Percentiles rank a stretch among this genome's conserved stretches.
These are phyloP conservation scores for Stenurella melanura DNA, from an alignment of 2,888 invertebrate species.

Conservation along the genomic window DNA sequence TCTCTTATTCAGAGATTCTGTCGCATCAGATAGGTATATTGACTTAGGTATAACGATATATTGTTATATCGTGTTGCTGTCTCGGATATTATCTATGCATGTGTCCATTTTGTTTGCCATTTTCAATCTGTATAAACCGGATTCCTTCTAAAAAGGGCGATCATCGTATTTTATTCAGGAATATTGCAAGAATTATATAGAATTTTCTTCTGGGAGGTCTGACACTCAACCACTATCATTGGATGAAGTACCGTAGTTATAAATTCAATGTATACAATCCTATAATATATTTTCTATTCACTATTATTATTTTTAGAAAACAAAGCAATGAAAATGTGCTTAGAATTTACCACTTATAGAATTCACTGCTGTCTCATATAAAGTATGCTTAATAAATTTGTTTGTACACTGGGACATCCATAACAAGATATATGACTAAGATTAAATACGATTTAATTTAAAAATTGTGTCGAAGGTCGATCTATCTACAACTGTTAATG, in stretches of 20 bases:
- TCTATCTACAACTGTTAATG: constrained; percentile 22
- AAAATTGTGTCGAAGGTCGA: constrained; percentile 22
- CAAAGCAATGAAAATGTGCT: constrained; percentile 19
- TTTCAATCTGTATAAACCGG: not conserved
- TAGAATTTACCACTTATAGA: constrained; percentile 14
- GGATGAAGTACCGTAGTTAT: not conserved
- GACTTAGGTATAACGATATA: not conserved
- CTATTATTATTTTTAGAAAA: constrained; percentile 29
- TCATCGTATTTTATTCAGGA: not conserved
- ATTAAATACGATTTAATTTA: constrained; percentile 10
- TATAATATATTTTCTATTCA: constrained; percentile 25
- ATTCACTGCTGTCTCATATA: constrained; percentile 4
- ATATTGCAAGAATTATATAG: not conserved
- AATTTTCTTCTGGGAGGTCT: constrained; percentile 20
- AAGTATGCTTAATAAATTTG: constrained; percentile 8
- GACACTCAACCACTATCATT: constrained; percentile 2
- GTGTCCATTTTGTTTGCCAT: not conserved
- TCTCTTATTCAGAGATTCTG: no score
- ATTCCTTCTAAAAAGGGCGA: not conserved
- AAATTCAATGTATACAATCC: constrained; percentile 14
- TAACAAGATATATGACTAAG: constrained; percentile 10
- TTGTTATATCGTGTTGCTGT: not conserved
- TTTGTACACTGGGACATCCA: constrained; percentile 11
- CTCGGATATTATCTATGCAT: not conserved
- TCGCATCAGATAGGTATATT: no score